Evolutionary conservation across 2,888 invertebrate genomes (phyloP).

Genomic region (Xanthia icteritia): DNA sequence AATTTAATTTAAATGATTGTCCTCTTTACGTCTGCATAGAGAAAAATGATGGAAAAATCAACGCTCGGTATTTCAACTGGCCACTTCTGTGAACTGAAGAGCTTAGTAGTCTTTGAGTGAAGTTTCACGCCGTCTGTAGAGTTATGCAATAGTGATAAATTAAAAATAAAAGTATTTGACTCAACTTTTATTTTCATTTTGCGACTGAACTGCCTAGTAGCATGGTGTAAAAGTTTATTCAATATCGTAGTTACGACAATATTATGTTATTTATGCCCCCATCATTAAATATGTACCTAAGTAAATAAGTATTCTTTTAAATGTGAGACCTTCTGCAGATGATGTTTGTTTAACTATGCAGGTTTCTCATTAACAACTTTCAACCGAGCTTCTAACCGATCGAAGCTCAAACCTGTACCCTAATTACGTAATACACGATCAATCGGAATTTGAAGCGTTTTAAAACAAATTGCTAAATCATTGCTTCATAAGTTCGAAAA

Average conservation of each 20-base stretch:
- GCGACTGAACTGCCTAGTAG: too few species aligned
- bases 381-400: neutral
- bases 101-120: constrained; percentile 5
- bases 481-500: too few species aligned
- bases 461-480: too few species aligned
- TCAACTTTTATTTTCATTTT: too few species aligned
- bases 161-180: too few species aligned
- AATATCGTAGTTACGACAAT: neutral
- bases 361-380: neutral
- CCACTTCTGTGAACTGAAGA: neutral
- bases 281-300: neutral
- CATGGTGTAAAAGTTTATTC: neutral
- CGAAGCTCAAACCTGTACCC: too few species aligned
- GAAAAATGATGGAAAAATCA: too few species aligned
- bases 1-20: too few species aligned
- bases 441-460: too few species aligned
- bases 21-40: too few species aligned
- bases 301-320: neutral
- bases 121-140: constrained; percentile 9
- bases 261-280: neutral
- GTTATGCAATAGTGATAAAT: constrained; percentile 12
- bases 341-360: constrained; percentile 2
- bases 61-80: too few species aligned
- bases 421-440: too few species aligned
- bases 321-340: neutral